Evolutionary conservation across 2,888 invertebrate species (phyloP), one percentile per base, ranked within the genome.

Genomic region (Eupelmus urozonus): DNA sequence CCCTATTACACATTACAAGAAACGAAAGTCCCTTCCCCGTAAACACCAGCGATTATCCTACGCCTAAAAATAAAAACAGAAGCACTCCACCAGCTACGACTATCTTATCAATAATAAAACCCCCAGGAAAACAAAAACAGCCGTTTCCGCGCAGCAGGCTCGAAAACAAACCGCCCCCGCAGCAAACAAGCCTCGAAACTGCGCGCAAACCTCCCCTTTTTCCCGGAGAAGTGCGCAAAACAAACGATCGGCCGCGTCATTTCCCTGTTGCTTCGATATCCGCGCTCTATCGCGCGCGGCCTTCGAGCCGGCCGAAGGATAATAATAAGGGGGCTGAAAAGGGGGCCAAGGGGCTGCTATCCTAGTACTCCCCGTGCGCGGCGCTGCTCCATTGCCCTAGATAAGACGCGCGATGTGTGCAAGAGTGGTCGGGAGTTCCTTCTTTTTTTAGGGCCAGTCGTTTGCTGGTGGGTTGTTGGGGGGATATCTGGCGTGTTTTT

Each of bases 321-420:
- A 78, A 73, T 75, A 69, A 74, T 66, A 66, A 63, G 71, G 66
- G 75, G 75, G 67, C 66, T 40, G 13, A 29, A 73, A 72, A 72
- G 59, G 60, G 60, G 72, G 72, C 55, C 70, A 65, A 76, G 55
- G 67, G 69, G 53, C 13, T 67, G 20, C 27, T 23, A 51, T 16
- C 23, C 65, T 7, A 27, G 16, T 20, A 13, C 40, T n/a, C 4
- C n/a, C 34, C 9, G 29, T 18, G 18, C 27, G 18, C 29, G 1
- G 51, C 23, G 49, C 23, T 76, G 86, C 83, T 84, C 86, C 83
- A 85, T 86, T 86, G 86, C 82, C 85, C 86, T 82, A 86, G 85
- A 86, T 86, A 85, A 84, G 81, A 82, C 79, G 80, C 45, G 34
- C 34, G 34, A 34, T 34, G 34, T 34, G 34, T 34, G 34, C 9